phyloP scores from a whole-genome alignment of 2,113 vertebrate genomes.

The Trogon surrucura region DNA sequence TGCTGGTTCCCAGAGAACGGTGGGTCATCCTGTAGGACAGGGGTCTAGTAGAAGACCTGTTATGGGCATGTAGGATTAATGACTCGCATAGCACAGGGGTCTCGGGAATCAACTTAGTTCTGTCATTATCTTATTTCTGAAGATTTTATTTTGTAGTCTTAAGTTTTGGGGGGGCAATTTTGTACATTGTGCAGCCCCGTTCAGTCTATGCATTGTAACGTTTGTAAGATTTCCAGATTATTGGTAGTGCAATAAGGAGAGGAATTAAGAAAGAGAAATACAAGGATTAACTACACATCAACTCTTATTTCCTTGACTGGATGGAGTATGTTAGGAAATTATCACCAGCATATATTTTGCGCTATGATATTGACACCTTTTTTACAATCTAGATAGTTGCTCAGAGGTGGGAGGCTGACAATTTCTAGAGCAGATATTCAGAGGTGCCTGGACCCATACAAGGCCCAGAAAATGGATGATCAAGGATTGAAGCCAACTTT shows the following conservation, averaged over 20 bases:
- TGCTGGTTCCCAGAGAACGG: background rate
- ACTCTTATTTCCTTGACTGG: background rate
- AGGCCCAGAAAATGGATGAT: background rate
- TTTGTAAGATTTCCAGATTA: background rate
- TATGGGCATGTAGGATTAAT: rapidly evolving
- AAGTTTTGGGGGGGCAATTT: background rate
- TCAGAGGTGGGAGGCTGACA: background rate
- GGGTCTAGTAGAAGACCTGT: background rate
- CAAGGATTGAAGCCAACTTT: background rate
- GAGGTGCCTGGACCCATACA: background rate
- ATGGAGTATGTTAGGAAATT: background rate
- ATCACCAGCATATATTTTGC: background rate
- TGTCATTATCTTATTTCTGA: background rate
- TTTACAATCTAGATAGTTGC: background rate
- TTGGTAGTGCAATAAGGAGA: background rate
- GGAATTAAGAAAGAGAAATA: background rate
- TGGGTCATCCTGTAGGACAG: no score
- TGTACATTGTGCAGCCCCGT: background rate
- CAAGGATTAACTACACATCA: background rate
- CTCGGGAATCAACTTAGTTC: background rate
- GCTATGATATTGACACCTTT: background rate
- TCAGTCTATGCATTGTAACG: background rate
- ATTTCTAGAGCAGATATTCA: background rate
- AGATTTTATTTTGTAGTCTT: background rate
- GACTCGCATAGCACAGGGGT: background rate